Conservation (phyloP, 2,113 vertebrate genomes). For the Nestor notabilis region DNA sequence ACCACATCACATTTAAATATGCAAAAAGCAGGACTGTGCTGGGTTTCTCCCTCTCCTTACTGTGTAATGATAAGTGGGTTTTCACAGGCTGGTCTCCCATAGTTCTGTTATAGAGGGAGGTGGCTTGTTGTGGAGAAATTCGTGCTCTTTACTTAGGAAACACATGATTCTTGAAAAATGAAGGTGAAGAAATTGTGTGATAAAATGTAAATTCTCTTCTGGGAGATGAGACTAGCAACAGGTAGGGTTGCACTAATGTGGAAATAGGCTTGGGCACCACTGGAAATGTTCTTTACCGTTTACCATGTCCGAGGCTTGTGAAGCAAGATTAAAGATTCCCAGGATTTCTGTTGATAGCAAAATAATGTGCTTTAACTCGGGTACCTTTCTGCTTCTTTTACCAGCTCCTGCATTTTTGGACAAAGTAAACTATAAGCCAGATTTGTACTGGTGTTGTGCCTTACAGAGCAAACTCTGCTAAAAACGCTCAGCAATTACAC, state of each 20-base stretch:
- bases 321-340: background rate
- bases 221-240: background rate
- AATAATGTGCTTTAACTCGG: background rate
- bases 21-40: background rate
- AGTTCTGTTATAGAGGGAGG: background rate
- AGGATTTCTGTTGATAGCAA: background rate
- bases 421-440: background rate
- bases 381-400: background rate
- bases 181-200: slow-evolving; percentile 3
- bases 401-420: background rate
- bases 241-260: background rate
- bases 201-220: background rate
- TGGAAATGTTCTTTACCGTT: background rate
- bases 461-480: slow-evolving; percentile 14
- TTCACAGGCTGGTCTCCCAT: background rate
- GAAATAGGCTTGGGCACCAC: background rate
- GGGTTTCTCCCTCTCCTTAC: background rate
- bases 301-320: background rate
- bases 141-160: background rate
- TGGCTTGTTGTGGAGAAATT: background rate
- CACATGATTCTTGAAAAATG: background rate
- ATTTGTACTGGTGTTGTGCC: slow-evolving; percentile 20
- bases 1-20: background rate
- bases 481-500: background rate
- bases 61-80: background rate